Conservation (phyloP, 2,113 vertebrate genomes). For the Microtus oregoni region DNA sequence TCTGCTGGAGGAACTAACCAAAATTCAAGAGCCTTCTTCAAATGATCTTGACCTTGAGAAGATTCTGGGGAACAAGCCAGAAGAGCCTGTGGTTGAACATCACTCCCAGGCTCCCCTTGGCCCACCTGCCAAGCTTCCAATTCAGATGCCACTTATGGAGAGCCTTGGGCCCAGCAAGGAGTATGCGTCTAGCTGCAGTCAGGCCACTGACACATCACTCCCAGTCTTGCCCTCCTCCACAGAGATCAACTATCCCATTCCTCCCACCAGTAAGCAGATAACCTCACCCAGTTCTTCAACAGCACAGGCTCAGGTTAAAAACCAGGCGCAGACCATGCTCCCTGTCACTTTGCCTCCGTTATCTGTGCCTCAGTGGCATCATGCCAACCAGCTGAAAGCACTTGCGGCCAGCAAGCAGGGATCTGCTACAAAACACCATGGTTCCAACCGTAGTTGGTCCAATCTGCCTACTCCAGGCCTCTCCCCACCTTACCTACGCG, state of each 20-base stretch:
- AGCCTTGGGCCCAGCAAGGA: conserved; percentile 88
- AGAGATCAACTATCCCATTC: conserved; percentile 87
- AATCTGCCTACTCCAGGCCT: conserved; percentile 88
- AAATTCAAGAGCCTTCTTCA: conserved; percentile 91
- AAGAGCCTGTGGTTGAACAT: conserved; percentile 87
- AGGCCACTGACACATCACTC: conserved; percentile 85
- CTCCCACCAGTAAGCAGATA: conserved; percentile 85
- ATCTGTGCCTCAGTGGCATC: conserved; percentile 89
- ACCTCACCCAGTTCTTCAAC: conserved; percentile 86
- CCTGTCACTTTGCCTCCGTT: conserved; percentile 86
- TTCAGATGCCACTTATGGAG: conserved; percentile 89
- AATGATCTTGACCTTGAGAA: conserved; percentile 92
- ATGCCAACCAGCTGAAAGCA: conserved; percentile 92
- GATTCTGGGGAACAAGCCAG: conserved; percentile 91
- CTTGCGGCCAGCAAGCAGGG: conserved; percentile 92
- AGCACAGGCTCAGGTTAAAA: conserved; percentile 85
- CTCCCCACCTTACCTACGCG: conserved; percentile 89
- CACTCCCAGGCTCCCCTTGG: conserved; percentile 85
- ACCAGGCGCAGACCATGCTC: conserved; percentile 87
- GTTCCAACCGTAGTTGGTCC: conserved; percentile 87
- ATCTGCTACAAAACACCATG: conserved; percentile 84
- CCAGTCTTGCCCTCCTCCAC: conserved; percentile 88
- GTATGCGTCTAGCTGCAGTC: conserved; percentile 89
- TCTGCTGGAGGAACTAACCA: conserved; percentile 92
- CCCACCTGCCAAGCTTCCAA: conserved; percentile 86